Conservation (phyloP, 2,797 vertebrate genomes). For the Propithecus perrieri region DNA sequence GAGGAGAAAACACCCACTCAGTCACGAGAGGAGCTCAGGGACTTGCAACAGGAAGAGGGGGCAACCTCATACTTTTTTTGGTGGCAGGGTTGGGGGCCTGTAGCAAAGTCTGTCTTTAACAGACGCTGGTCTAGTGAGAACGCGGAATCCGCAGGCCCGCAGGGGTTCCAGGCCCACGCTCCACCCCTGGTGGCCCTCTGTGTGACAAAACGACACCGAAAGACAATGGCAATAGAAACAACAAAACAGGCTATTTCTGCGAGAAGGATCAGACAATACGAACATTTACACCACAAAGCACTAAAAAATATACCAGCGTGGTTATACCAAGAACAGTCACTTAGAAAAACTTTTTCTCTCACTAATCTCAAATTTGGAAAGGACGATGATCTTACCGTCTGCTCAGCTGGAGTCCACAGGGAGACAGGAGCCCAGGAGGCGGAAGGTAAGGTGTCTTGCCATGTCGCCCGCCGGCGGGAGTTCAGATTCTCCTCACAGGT, state of each 20-base stretch:
- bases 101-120: neutral
- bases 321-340: neutral
- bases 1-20: neutral
- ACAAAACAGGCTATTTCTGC: neutral
- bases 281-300: neutral
- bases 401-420: no score
- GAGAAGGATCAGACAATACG: neutral
- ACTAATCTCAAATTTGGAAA: no score
- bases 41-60: neutral
- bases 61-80: neutral
- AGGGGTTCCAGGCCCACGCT: neutral
- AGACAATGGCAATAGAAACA: neutral
- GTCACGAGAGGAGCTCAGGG: neutral
- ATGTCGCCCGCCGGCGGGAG: no score
- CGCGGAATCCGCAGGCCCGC: no score
- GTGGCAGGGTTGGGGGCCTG: accelerated
- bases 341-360: no score
- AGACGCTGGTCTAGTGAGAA: no score
- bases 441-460: accelerated
- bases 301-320: neutral
- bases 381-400: no score
- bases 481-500: no score
- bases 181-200: no score
- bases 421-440: no score
- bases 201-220: neutral